These are phyloP conservation scores for Pegoplata infirma DNA, from an alignment of 2,888 invertebrate species.

Conservation along the genomic window DNA sequence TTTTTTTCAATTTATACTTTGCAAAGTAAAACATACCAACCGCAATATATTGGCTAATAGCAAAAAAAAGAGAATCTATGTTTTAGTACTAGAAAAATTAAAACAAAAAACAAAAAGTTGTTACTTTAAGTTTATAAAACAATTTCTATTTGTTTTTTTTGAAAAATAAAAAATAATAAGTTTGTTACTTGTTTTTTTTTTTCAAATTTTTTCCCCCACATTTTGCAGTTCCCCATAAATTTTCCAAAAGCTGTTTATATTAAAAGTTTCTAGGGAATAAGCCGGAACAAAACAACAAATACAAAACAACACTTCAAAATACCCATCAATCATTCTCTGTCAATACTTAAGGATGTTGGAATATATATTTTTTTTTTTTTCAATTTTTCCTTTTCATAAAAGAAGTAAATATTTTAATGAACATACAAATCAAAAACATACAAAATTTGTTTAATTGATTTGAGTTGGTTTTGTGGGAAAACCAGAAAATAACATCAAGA, in stretches of 20 bases:
- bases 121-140: slow-evolving; percentile 20
- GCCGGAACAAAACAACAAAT: neutral
- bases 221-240: too few species aligned
- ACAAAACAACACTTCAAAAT: slow-evolving; percentile 7
- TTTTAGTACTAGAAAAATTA: neutral
- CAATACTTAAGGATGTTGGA: neutral
- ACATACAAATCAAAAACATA: slow-evolving; percentile 32
- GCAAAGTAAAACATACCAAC: slow-evolving; percentile 6
- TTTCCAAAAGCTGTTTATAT: slow-evolving; percentile 15
- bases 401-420: slow-evolving; percentile 29
- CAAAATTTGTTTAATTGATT: slow-evolving; percentile 36
- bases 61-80: neutral
- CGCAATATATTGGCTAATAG: slow-evolving; percentile 25
- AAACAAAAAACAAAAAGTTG: slow-evolving; percentile 8
- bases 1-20: slow-evolving; percentile 44
- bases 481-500: too few species aligned
- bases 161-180: neutral
- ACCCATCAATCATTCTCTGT: slow-evolving; percentile 39
- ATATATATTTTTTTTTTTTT: neutral
- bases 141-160: slow-evolving; percentile 6
- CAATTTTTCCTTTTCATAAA: too few species aligned
- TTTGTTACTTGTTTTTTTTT: neutral
- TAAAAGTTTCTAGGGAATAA: slow-evolving; percentile 4
- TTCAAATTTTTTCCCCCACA: neutral
- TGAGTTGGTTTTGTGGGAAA: neutral